Evolutionary conservation across 2,113 vertebrate species (phyloP), one percentile per base, ranked within the genome.

Genomic region (Onychostoma macrolepis): DNA sequence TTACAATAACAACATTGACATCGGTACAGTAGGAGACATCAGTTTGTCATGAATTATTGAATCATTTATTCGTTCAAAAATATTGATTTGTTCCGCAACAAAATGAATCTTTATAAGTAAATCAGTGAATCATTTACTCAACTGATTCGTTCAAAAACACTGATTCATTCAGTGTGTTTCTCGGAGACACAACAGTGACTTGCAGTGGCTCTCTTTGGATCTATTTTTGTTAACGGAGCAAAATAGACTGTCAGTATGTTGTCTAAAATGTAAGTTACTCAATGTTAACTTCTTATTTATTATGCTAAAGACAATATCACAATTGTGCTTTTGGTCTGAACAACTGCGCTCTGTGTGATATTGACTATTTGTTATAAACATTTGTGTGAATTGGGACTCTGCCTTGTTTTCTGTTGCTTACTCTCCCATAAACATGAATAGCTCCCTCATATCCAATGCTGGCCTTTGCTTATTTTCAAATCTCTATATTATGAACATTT

Each of bases 391-490:
- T 21, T 71, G 7, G 4, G 56, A 80, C 50, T 15, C 1, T 2
- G 67, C 76, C 8, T 30, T 11, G 12, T 58, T 80, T 65, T 50
- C 17, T 50, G 48, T 17, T 50, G 48, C 21, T 80, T 36, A 50
- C 28, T 33, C 30, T 24, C 77, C 3, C 2, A 36, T 77, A 56
- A 58, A 80, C 79, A 80, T n/a, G 24, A 8, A 45, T n/a, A 30
- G 12, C n/a, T 67, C 38, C 13, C 67, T 38, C 30, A 63, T 75
- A 72, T 17, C 48, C 82, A 85, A 77, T 58, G 8, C 30, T 17
- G 48, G 17, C 10, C 21, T 45, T 8, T 19, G 45, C 74, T 89
- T 81, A 82, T 82, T 87, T 58, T 85, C 28, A n/a, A 36, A 69
- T 75, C 21, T 58, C 28, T 53, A 9, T 78, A 33, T 50, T 77